phyloP scores from a whole-genome alignment of 1,140 invertebrate species.

The Goniozus legneri region DNA sequence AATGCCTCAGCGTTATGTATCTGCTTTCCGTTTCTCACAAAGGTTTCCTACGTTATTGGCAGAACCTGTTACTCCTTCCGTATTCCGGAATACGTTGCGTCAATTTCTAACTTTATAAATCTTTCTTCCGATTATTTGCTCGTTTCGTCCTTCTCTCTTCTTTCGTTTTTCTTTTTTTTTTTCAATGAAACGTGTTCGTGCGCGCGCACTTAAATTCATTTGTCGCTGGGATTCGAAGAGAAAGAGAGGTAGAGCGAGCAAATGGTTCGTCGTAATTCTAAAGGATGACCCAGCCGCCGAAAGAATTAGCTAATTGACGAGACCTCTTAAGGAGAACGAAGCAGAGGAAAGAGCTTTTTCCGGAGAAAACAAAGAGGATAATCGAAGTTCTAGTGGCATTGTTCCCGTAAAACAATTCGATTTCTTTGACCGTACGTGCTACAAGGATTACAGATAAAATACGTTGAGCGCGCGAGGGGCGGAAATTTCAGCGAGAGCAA shows the following conservation, averaged over 20 bases:
- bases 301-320: constrained; percentile 40
- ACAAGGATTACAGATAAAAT: too few relatives aligned
- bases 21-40: constrained; percentile 26
- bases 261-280: constrained; percentile 20
- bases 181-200: too few relatives aligned
- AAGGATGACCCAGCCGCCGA: constrained; percentile 11
- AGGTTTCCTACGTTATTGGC: constrained; percentile 31
- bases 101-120: too few relatives aligned
- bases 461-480: too few relatives aligned
- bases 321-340: constrained; percentile 19
- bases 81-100: constrained; percentile 23
- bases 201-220: constrained; percentile 5
- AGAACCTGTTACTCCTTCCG: constrained; percentile 33
- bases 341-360: constrained; percentile 10
- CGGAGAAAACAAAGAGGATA: constrained; percentile 19
- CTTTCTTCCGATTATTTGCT: too few relatives aligned
- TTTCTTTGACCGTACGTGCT: neutral
- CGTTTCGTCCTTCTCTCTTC: too few relatives aligned
- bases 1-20: constrained; percentile 29
- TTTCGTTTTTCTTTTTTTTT: constrained; percentile 20
- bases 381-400: constrained; percentile 20
- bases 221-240: constrained; percentile 11
- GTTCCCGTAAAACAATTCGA: constrained; percentile 20
- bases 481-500: too few relatives aligned
- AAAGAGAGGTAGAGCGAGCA: constrained; percentile 19